Evolutionary conservation across 2,113 vertebrate genomes (phyloP), one percentile per base, ranked within the genome.

Genomic region (Alethe castanea): DNA sequence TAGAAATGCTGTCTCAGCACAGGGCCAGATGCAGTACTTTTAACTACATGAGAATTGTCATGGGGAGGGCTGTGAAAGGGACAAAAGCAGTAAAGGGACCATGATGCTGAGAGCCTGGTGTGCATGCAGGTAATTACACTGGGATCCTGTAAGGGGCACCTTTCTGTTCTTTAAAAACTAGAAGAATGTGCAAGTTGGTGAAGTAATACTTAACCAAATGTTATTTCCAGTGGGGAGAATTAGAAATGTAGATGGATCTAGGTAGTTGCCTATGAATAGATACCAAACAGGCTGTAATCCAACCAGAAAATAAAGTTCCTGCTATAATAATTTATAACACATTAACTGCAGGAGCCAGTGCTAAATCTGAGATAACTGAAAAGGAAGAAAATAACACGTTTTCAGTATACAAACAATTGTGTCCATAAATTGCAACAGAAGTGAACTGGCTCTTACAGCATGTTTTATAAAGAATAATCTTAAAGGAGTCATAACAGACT

Each of bases 291-390:
- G 19, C 25, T 54, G 54, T 47, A 91, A 91, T 82, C 54, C 82
- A 93, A 80, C 33, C 35, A 88, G 69, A 60, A 93, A 90, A 86
- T 62, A 84, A 64, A 84, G 45, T 77, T 96, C 69, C 81, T 42
- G 53, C 67, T 90, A 9, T 36, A 74, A 81, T 42, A 84, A 94
- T 78, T 83, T 74, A 45, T 44, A 56, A 50, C n/a, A 45, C 0
- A 4, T 62, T 65, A 80, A 65, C 48, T 80, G 47, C 53, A 74
- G 56, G 84, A 86, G 56, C 26, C 38, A 54, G 29, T 81, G 44
- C 35, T 79, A 82, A 73, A 78, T 92, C 57, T 71, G 66, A 83
- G n/a, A 76, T 61, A 91, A 89, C 9, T 69, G 62, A 88, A 88
- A 96, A 91, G 57, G 59, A 76, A 84, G 45, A 54, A 90, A 79